phyloP scores from a whole-genome alignment of 2,888 invertebrate genomes.

The Caenorhabditis sp. region DNA sequence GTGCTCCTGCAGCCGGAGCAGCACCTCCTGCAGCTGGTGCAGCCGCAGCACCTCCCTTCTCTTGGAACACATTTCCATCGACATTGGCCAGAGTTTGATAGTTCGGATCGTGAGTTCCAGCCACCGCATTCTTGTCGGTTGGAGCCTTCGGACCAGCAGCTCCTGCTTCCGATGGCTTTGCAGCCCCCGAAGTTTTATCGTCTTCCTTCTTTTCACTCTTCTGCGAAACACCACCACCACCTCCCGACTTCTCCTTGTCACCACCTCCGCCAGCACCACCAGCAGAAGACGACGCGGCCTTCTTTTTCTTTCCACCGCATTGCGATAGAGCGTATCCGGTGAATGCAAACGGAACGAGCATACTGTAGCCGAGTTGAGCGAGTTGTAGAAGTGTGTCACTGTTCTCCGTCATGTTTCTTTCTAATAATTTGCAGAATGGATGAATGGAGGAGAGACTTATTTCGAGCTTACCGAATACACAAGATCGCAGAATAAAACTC shows the following conservation, averaged over 20 bases:
- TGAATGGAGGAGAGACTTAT: not conserved
- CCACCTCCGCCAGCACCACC: conserved; percentile 3
- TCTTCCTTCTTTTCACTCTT: conserved; percentile 37
- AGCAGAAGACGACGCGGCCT: not conserved
- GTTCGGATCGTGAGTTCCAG: conserved; percentile 47
- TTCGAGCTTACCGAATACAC: conserved; percentile 10
- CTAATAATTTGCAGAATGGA: not conserved
- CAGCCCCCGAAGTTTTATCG: not conserved
- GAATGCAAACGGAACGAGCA: conserved; percentile 21
- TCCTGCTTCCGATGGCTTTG: not conserved
- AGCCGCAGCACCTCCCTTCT: conserved; percentile 23
- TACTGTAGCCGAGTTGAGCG: conserved; percentile 44
- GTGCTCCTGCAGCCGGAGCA: conserved; percentile 30
- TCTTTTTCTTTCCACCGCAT: conserved; percentile 51
- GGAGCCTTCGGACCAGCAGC: conserved; percentile 24
- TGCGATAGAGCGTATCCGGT: conserved; percentile 31
- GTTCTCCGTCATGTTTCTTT: conserved; percentile 40
- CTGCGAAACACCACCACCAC: not conserved
- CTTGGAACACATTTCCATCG: conserved; percentile 20
- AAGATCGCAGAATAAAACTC: conserved; percentile 29
- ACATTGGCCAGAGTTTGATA: conserved; percentile 38
- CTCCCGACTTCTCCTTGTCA: not conserved
- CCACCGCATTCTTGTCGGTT: conserved; percentile 25
- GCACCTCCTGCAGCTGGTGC: conserved; percentile 16
- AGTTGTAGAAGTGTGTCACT: conserved; percentile 50